Conservation (phyloP, 2,888 invertebrate species). For the Aquatica leii region DNA sequence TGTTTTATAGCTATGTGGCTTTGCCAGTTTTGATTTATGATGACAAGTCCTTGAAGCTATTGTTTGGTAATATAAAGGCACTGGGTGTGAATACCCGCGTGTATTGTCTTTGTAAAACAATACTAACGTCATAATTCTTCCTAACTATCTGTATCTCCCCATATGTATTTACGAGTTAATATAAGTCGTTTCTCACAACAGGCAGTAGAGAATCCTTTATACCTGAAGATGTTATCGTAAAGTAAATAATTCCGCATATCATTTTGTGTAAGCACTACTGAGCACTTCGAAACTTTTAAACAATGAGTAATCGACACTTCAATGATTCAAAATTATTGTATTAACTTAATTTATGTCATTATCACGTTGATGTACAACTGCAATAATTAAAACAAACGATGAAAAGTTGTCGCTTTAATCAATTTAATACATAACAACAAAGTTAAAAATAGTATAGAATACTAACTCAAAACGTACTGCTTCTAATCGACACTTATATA, state of each 20-base stretch:
- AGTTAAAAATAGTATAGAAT: no score
- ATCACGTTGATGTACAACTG: no score
- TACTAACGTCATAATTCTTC: constrained; percentile 56
- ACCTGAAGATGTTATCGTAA: constrained; percentile 28
- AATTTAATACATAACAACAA: no score
- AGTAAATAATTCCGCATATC: constrained; percentile 31
- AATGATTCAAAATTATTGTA: constrained; percentile 50
- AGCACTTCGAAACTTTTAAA: constrained; percentile 36
- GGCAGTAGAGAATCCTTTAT: constrained; percentile 32
- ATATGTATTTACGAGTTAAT: constrained; percentile 52
- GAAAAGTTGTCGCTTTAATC: no score
- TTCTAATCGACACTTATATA: no score
- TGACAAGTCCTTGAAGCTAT: constrained; percentile 51
- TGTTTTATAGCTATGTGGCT: constrained; percentile 38
- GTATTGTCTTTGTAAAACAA: constrained; percentile 56
- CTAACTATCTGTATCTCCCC: constrained; percentile 52
- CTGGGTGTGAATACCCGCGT: constrained; percentile 55
- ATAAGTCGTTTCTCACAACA: constrained; percentile 49
- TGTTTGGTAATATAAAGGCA: constrained; percentile 54
- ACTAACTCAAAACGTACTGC: no score
- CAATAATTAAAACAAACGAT: no score
- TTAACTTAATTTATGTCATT: no score
- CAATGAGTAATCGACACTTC: constrained; percentile 55
- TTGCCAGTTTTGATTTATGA: constrained; percentile 53
- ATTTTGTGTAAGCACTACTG: constrained; percentile 31